Evolutionary conservation across 2,797 vertebrate species (phyloP).

Genomic region (Catostomus latipinnis): DNA sequence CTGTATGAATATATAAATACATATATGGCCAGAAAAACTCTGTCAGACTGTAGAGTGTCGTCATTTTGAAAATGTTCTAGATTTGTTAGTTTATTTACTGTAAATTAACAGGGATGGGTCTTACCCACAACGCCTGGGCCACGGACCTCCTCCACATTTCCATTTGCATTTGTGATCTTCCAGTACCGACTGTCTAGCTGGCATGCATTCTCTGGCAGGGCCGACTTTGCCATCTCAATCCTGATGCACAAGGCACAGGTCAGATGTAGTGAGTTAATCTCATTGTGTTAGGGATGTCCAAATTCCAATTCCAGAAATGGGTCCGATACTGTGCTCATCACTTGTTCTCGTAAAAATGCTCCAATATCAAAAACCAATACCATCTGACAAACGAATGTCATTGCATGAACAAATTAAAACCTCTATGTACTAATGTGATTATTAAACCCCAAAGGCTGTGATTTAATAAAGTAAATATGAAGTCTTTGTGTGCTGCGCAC

Average conservation of each 20-base stretch:
- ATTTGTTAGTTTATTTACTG: neutral
- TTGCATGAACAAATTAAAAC: no score
- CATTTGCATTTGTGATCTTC: constrained; percentile 95
- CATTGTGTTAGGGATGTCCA: neutral
- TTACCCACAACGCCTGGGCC: constrained; percentile 95
- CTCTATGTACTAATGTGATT: no score
- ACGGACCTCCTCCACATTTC: constrained; percentile 93
- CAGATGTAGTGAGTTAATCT: neutral
- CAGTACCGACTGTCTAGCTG: constrained; percentile 95
- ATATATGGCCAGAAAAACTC: neutral
- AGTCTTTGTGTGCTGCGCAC: no score
- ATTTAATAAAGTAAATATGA: no score
- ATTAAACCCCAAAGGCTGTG: no score
- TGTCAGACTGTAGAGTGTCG: neutral
- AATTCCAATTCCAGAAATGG: no score
- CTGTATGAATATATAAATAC: neutral
- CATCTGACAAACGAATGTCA: no score
- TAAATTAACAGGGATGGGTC: constrained; percentile 40
- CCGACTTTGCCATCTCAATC: constrained; percentile 93
- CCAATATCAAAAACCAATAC: no score
- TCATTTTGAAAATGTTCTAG: neutral
- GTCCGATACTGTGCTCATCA: no score
- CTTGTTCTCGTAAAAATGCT: no score
- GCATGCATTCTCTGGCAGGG: constrained; percentile 89
- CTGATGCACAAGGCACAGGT: constrained; percentile 68